A percentile compares a stretch with the other conserved stretches of the same genome.
These are phyloP conservation scores for Dendrocincla tyrannina DNA, from an alignment of 2,797 vertebrate genomes.

Conservation along the genomic window DNA sequence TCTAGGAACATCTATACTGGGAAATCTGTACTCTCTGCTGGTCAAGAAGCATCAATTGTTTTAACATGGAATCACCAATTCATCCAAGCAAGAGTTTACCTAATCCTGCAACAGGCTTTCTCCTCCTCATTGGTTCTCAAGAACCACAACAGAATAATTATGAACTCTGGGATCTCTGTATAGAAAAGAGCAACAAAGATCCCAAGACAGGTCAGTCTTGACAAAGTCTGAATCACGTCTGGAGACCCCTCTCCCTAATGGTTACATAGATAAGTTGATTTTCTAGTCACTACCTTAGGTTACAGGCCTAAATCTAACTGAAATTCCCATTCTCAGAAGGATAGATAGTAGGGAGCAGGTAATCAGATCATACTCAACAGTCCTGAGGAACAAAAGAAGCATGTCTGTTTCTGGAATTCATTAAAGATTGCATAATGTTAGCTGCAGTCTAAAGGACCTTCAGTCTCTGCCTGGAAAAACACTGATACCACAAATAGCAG, in stretches of 20 bases:
- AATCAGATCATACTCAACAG: not conserved
- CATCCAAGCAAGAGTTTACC: not conserved
- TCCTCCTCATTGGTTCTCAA: not conserved
- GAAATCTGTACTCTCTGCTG: not conserved
- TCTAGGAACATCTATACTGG: not conserved
- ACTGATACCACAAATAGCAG: constrained; percentile 7
- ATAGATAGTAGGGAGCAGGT: not conserved
- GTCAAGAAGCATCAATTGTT: not conserved
- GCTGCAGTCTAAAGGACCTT: not conserved
- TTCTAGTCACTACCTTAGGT: not conserved
- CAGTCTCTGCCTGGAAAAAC: not conserved
- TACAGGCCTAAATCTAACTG: not conserved
- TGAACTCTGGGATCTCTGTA: not conserved
- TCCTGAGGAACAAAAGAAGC: not conserved
- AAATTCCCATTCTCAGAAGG: not conserved
- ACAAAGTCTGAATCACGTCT: not conserved
- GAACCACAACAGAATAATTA: not conserved
- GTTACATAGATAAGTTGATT: not conserved
- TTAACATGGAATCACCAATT: not conserved
- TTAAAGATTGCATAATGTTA: constrained; percentile 1
- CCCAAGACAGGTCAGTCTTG: not conserved
- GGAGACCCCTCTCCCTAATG: not conserved
- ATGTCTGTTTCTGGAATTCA: not conserved
- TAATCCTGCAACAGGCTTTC: not conserved
- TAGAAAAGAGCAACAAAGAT: not conserved